Base-by-base conservation (phyloP, 2,888 invertebrate species). In the Ectemnius cavifrons region DNA sequence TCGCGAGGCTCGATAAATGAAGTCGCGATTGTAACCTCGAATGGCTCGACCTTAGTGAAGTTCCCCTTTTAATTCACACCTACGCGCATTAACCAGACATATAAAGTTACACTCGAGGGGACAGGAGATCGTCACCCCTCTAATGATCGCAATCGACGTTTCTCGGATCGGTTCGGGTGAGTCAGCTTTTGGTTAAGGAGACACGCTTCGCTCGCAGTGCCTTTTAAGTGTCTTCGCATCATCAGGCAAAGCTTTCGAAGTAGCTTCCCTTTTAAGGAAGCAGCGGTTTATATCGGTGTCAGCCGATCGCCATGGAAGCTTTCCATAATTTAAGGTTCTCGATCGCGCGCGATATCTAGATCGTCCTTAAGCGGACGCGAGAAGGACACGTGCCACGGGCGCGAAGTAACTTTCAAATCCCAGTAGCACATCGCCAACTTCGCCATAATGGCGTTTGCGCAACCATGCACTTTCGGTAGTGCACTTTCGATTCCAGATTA, bases 1-100 rank as follows among this genome's bases (percentile, higher is more conserved):
- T 81, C 73, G 78, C 71, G 63, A 60, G 57, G 63, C 73, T 67
- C 83, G 82, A 83, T 83, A 83, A 83, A 83, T 83, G 82, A 65
- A 62, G 28, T 47, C 65, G 73, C 67, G 73, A 74, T 75, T 72
- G 70, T 69, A 67, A 61, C 65, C 37, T 37, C 63, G 62, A 70
- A 13, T 2, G 16, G n/a, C 52, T 52, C 52, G 14, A 52, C 52
- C 14, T 52, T 52, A 16, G 16, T 52, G 8, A 37, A 37, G 37
- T 52, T 52, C 68, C 65, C 72, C 75, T 62, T 58, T 61, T 72
- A 73, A 76, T 72, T 78, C 52, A 52, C 52, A 52, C 52, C 52
- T 52, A 52, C 52, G 52, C 52, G 52, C 52, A 14, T 52, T 37
- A 37, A 37, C 16, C n/a, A 52, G 16, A 11, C 52, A 13, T 16